Evolutionary conservation across 2,113 vertebrate species (phyloP).

Genomic region (Fukomys damarensis): DNA sequence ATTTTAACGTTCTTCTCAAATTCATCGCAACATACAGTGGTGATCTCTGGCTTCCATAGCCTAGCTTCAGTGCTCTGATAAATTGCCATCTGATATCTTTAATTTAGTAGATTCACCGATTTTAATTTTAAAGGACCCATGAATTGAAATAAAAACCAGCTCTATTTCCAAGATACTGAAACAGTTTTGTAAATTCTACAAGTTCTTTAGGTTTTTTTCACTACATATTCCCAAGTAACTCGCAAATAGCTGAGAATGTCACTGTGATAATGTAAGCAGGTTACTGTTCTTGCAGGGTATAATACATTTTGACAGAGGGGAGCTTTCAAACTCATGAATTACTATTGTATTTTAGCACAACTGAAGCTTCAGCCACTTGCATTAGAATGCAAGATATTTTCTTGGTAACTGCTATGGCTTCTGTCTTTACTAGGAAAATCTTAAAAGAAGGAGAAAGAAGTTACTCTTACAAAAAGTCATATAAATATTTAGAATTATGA

Average conservation of each 20-base stretch:
- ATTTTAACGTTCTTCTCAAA: slow-evolving; percentile 11
- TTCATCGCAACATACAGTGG: neutral
- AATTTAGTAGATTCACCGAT: neutral
- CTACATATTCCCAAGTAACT: slow-evolving; percentile 59
- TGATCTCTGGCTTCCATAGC: neutral
- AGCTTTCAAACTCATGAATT: slow-evolving; percentile 44
- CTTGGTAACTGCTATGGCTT: neutral
- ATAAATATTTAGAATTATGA: neutral
- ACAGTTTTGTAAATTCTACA: slow-evolving; percentile 51
- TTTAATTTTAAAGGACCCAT: neutral
- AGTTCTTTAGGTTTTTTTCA: slow-evolving; percentile 44
- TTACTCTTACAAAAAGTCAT: neutral
- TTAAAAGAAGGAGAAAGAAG: neutral
- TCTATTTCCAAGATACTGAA: neutral
- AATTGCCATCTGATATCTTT: neutral
- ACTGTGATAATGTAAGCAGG: slow-evolving; percentile 63
- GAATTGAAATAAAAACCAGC: neutral
- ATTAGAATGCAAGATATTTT: slow-evolving; percentile 36
- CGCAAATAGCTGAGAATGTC: slow-evolving; percentile 67
- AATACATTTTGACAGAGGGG: slow-evolving; percentile 66
- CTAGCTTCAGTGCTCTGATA: neutral
- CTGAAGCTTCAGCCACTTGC: slow-evolving; percentile 19
- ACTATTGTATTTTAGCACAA: slow-evolving; percentile 26
- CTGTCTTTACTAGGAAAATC: neutral
- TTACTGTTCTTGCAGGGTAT: slow-evolving; percentile 37